These are phyloP conservation scores for Hartigia nigra DNA, from an alignment of 2,888 invertebrate species.

Conservation along the genomic window DNA sequence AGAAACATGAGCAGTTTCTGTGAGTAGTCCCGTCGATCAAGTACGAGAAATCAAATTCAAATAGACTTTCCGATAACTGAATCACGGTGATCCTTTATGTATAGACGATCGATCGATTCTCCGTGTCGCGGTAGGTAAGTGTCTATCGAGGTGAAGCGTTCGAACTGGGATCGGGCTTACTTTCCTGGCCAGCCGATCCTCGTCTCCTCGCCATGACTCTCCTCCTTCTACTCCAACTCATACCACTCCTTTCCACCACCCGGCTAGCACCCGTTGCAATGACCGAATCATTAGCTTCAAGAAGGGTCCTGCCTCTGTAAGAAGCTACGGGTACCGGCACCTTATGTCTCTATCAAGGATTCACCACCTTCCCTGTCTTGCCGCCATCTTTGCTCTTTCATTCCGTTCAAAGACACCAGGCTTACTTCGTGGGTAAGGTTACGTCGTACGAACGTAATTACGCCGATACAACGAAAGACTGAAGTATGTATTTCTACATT, in stretches of 20 bases:
- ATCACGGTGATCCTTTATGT: neutral
- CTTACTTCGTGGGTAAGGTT: slow-evolving; percentile 31
- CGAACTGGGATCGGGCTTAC: slow-evolving; percentile 55
- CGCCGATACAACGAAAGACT: neutral
- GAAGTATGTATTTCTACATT: neutral
- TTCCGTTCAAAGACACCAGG: slow-evolving; percentile 9
- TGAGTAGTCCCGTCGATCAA: neutral
- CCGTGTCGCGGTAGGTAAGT: slow-evolving; percentile 21
- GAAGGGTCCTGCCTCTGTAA: slow-evolving; percentile 40
- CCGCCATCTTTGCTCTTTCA: slow-evolving; percentile 20
- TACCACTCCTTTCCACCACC: slow-evolving; percentile 51
- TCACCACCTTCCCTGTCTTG: slow-evolving; percentile 12
- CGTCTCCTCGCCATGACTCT: slow-evolving; percentile 34
- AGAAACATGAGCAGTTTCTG: slow-evolving; percentile 13
- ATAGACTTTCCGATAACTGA: neutral
- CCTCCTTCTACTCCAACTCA: slow-evolving; percentile 46
- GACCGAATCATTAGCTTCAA: slow-evolving; percentile 46
- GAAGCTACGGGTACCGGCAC: slow-evolving; percentile 10
- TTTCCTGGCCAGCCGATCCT: slow-evolving; percentile 51
- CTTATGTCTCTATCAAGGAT: slow-evolving; percentile 15
- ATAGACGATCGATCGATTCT: slow-evolving; percentile 11
- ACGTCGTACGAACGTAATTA: neutral
- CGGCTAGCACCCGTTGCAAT: slow-evolving; percentile 41
- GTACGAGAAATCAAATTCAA: neutral
- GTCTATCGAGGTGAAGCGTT: slow-evolving; percentile 47